Evolutionary conservation across 2,888 invertebrate genomes (phyloP).

Genomic region (Nephrotoma appendiculata): DNA sequence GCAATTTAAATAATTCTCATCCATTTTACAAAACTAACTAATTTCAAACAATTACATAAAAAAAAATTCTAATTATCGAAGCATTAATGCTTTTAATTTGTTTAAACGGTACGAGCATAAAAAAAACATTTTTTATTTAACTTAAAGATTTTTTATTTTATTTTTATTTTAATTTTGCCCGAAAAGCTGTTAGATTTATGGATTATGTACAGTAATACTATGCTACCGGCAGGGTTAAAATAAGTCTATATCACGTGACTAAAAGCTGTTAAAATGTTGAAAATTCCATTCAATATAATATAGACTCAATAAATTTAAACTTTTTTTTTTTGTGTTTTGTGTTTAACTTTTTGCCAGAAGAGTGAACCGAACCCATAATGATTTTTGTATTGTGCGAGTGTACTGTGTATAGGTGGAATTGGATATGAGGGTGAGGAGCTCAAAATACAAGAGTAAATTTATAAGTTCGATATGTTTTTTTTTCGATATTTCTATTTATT

Average conservation of each 20-base stretch:
- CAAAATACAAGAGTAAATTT: neutral
- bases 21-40: neutral
- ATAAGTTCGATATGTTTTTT: neutral
- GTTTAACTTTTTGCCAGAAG: neutral
- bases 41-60: neutral
- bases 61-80: neutral
- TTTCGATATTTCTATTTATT: neutral
- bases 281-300: neutral
- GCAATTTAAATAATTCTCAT: neutral
- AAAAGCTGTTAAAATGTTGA: neutral
- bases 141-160: neutral
- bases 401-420: neutral
- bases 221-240: neutral
- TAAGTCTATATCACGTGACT: neutral
- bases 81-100: neutral
- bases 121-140: neutral
- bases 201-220: neutral
- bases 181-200: neutral
- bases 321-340: too few species aligned
- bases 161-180: neutral
- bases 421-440: neutral
- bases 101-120: neutral
- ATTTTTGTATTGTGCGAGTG: neutral
- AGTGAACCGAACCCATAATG: neutral
- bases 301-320: neutral